Base-by-base conservation (phyloP, 64 coral and sea anemone species). In the Porites lutea region DNA sequence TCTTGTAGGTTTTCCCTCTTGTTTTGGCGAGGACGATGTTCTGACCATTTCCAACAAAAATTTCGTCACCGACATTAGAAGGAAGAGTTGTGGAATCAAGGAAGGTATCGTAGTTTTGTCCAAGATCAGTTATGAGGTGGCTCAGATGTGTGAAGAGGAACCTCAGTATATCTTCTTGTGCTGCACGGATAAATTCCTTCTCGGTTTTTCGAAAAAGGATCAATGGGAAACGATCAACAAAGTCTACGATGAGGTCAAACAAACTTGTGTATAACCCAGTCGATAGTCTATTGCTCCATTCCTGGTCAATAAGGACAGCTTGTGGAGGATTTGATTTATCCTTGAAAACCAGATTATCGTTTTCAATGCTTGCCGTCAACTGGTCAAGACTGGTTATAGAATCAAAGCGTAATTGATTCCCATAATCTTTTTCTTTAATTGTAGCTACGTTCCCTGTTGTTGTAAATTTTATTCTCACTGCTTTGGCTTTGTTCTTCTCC, bases 1-100 rank as follows among this genome's bases (percentile, higher is more conserved):
- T 45, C 19, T 57, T 53, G 77, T 79, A 79, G 16, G 77, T 79
- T 79, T 57, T 79, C 7, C 77, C 77, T 79, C 23, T 79, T 79
- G 77, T 79, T 79, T 79, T 79, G 1, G 77, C 49, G 2, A 57
- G 52, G 15, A 57, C 50, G 21, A 57, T 79, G n/a, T 57, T 79
- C 52, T 57, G 49, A 55, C 71, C 71, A 73, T 73, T 73, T 73
- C 71, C 71, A 73, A 73, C 71, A 45, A 46, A 6, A 73, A 73
- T 73, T 73, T 73, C 71, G 44, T 4, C 44, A 37, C 71, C 27
- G 8, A 73, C 44, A 47, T 73, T 37, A 73, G 71, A 73, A 44
- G 71, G 44, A 15, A 73, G 71, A 46, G 23, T 9, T 13, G 71
- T 73, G 5, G 71, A 73, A 73, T 73, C 71, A 73, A 73, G 6